phyloP scores from a whole-genome alignment of 2,888 invertebrate species.

The Caenorhabditis sinica region DNA sequence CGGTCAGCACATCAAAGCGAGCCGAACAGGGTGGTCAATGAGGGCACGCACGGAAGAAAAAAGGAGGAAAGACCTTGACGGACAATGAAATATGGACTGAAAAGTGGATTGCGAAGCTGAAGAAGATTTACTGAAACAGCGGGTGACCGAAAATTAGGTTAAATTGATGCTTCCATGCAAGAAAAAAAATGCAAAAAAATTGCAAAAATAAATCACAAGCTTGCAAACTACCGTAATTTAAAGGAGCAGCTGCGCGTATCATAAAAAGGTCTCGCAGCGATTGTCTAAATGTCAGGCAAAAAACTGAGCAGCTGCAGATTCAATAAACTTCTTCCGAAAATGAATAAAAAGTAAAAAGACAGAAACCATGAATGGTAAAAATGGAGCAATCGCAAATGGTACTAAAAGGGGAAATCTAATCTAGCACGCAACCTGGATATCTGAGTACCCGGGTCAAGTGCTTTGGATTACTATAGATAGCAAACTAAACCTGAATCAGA shows the following conservation, averaged over 20 bases:
- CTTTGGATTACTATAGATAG: neutral
- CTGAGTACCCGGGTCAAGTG: neutral
- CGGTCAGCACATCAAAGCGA: constrained; percentile 38
- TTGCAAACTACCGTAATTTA: too few relatives aligned
- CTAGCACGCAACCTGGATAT: neutral
- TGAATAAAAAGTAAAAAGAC: neutral
- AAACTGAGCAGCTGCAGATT: too few relatives aligned
- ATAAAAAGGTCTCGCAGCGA: too few relatives aligned
- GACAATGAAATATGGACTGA: constrained; percentile 51
- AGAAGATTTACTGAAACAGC: constrained; percentile 6
- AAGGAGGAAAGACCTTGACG: constrained; percentile 34
- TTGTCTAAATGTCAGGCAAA: too few relatives aligned
- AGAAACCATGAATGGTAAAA: neutral
- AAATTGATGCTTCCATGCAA: too few relatives aligned
- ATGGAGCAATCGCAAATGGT: neutral
- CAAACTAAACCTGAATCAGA: neutral
- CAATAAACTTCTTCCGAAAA: neutral
- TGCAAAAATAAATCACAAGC: neutral
- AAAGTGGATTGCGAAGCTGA: constrained; percentile 12
- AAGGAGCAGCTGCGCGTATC: too few relatives aligned
- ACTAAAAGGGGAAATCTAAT: constrained; percentile 7
- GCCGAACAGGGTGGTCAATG: constrained; percentile 57
- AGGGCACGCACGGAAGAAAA: neutral
- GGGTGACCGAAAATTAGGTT: constrained; percentile 7
- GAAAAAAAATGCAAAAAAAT: neutral